Percentiles rank a stretch among this genome's conserved stretches.
Conservation (phyloP, 2,113 vertebrate species). For the Quiscalus mexicanus region DNA sequence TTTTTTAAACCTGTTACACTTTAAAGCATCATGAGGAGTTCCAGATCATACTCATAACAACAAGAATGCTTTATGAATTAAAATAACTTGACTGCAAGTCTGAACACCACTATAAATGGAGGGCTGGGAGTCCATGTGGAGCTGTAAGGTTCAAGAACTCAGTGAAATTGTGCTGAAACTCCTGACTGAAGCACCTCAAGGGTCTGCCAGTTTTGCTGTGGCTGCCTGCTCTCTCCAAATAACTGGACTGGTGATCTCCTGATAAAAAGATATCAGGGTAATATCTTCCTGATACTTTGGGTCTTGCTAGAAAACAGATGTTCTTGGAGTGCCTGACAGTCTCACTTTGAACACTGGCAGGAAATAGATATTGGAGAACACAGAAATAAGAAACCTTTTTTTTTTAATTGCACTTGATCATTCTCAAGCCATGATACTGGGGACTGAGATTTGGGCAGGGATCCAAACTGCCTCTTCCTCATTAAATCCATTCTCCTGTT, state of each 20-base stretch:
- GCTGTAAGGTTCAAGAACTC: background rate
- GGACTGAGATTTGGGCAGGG: background rate
- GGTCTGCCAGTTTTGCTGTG: background rate
- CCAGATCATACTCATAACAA: background rate
- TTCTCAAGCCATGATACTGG: background rate
- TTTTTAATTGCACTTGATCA: conserved; percentile 2
- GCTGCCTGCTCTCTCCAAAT: background rate
- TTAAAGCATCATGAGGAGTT: background rate
- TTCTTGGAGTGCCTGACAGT: background rate
- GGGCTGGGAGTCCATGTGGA: background rate
- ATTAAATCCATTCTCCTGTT: background rate
- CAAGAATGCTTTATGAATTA: background rate
- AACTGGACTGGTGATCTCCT: background rate
- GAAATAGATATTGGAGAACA: conserved; percentile 13
- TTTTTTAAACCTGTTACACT: background rate
- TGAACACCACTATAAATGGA: background rate
- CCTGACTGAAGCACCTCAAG: background rate
- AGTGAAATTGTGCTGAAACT: background rate
- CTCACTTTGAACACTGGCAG: background rate
- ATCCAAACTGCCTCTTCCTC: conserved; percentile 16
- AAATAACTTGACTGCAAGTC: background rate
- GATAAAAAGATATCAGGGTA: background rate
- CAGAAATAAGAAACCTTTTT: background rate
- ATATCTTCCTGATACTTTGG: background rate
- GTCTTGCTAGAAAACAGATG: conserved; percentile 50